Evolutionary conservation across 2,797 vertebrate species (phyloP).

Genomic region (Benthosema pterotum): DNA sequence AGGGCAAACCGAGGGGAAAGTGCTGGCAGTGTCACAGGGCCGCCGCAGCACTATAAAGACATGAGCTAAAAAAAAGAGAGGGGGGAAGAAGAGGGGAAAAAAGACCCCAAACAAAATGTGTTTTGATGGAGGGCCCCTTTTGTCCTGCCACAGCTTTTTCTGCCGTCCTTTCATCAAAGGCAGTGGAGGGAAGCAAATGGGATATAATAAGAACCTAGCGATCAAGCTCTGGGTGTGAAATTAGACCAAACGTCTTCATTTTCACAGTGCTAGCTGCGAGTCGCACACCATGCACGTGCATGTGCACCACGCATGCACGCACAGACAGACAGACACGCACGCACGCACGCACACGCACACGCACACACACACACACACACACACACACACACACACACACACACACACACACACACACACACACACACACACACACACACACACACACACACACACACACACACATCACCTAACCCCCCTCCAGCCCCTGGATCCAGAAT

Average conservation of each 20-base stretch:
- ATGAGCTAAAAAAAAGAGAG: slow-evolving; percentile 59
- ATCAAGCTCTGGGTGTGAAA: slow-evolving; percentile 83
- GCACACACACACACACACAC: no score
- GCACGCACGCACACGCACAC: no score
- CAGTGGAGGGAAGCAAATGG: slow-evolving; percentile 82
- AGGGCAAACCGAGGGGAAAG: slow-evolving; percentile 53
- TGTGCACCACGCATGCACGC: not conserved
- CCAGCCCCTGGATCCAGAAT: slow-evolving; percentile 34
- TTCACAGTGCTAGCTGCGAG: slow-evolving; percentile 79
- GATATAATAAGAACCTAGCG: slow-evolving; percentile 82
- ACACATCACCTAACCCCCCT: slow-evolving; percentile 3
- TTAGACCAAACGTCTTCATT: slow-evolving; percentile 85
- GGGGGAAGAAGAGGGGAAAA: no score
- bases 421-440: no score
- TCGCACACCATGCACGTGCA: no score
- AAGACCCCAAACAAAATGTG: slow-evolving; percentile 79
- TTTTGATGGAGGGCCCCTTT: slow-evolving; percentile 82
- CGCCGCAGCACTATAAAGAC: slow-evolving; percentile 35
- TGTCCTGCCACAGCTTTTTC: slow-evolving; percentile 76
- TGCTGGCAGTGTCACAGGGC: slow-evolving; percentile 54
- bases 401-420: no score
- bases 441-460: not conserved
- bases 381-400: no score
- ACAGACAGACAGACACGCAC: no score
- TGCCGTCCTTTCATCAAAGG: slow-evolving; percentile 78